A percentile compares a stretch with the other conserved stretches of the same genome.
Conservation (phyloP, 1,140 invertebrate species). For the Carcinoscorpius rotundicauda region DNA sequence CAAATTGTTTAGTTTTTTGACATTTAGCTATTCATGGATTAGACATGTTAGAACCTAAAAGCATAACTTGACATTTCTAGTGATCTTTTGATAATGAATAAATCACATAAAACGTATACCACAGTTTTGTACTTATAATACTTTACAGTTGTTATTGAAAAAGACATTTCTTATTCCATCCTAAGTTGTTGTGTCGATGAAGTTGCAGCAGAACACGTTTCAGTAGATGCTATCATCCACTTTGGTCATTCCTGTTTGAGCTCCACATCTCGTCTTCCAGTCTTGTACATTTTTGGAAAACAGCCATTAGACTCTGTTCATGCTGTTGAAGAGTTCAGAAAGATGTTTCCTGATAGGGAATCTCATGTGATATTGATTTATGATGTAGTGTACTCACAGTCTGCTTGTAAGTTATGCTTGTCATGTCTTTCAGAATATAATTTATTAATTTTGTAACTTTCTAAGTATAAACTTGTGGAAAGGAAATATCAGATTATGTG, state of each 20-base stretch:
- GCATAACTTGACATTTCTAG: too few species aligned
- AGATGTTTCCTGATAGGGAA: slow-evolving; percentile 30
- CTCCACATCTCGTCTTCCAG: slow-evolving; percentile 51
- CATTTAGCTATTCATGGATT: too few species aligned
- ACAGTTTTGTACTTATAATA: slow-evolving; percentile 4
- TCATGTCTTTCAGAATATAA: background rate
- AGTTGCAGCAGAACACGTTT: slow-evolving; percentile 67
- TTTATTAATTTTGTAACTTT: too few species aligned
- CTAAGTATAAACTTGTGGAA: too few species aligned
- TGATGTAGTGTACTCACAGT: slow-evolving; percentile 55
- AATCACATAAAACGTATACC: background rate
- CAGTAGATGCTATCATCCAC: slow-evolving; percentile 76
- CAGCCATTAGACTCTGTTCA: slow-evolving; percentile 24
- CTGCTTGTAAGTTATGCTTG: slow-evolving; percentile 40
- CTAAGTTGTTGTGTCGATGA: slow-evolving; percentile 85
- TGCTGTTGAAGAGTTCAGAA: slow-evolving; percentile 13
- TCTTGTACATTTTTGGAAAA: slow-evolving; percentile 47
- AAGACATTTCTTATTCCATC: slow-evolving; percentile 23
- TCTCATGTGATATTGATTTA: slow-evolving; percentile 52
- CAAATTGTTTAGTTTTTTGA: too few species aligned
- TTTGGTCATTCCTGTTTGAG: slow-evolving; percentile 81
- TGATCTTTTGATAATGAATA: too few species aligned
- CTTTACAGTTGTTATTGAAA: background rate
- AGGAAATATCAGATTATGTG: too few species aligned
- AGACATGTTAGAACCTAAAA: too few species aligned